Conservation (phyloP, 2,888 invertebrate species). For the Spodoptera littoralis region DNA sequence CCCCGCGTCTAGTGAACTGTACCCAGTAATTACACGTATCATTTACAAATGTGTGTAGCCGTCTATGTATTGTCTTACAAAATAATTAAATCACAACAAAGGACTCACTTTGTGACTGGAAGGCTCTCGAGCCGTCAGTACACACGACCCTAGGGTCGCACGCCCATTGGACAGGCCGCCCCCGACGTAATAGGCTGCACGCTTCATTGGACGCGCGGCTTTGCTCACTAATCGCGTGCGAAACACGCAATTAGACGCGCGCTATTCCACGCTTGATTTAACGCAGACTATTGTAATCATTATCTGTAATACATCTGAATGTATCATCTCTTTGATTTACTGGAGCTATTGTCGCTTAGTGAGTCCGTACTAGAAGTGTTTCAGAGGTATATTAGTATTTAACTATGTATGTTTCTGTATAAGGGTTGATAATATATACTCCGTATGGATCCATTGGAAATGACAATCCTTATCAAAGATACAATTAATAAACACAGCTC, state of each 20-base stretch:
- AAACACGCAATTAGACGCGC: constrained; percentile 37
- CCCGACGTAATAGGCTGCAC: constrained; percentile 25
- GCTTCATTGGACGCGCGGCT: constrained; percentile 38
- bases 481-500: too few relatives aligned
- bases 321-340: constrained; percentile 10
- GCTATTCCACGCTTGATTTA: constrained; percentile 37
- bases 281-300: constrained; percentile 18
- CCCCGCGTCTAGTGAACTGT: background rate
- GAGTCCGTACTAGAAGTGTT: too few relatives aligned
- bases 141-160: constrained; percentile 26
- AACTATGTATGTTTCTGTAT: too few relatives aligned
- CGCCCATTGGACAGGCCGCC: constrained; percentile 35
- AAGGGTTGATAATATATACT: too few relatives aligned
- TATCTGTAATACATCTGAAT: constrained; percentile 8
- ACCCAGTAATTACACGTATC: background rate
- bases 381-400: too few relatives aligned
- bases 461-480: too few relatives aligned
- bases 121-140: constrained; percentile 6
- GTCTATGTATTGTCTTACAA: constrained; percentile 10
- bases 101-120: constrained; percentile 31
- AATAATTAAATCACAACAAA: constrained; percentile 31
- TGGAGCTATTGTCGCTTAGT: background rate
- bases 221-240: constrained; percentile 41
- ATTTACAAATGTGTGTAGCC: background rate
- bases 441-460: too few relatives aligned